Base-by-base conservation (phyloP, 2,888 invertebrate species). In the Meganola albula region DNA sequence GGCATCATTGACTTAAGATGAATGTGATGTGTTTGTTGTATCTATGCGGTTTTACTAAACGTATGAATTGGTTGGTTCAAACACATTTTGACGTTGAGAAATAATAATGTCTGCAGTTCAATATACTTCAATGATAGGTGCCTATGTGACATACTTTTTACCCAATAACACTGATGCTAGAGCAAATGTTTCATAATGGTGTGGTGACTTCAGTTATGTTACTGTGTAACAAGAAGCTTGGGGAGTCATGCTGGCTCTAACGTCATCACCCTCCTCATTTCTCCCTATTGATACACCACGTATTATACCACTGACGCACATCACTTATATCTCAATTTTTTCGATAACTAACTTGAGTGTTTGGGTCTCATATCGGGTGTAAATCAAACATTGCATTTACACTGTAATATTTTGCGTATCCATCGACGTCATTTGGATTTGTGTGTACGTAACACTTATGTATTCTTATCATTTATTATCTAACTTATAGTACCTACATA, bases 291-390 rank as follows among this genome's bases (percentile, higher is more conserved):
- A n/a, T n/a, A n/a, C 43, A 41, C 47, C 49, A 51, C 58, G 63
- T 64, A 67, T 66, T 66, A 67, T 63, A 46, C 42, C 41, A 34
- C 53, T 77, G 78, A 78, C 78, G 78, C 77, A 76, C 65, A 46
- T 37, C 51, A 48, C 44, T 60, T 59, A 60, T 58, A 56, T 47
- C 49, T 52, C 54, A 58, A 48, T 61, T 58, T 60, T 53, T 55
- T 45, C 50, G 57, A 58, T 62, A 61, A 60, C 53, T 44, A 49
- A 41, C 37, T 53, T 25, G 40, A 53, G 46, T 49, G 44, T 23
- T 26, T 37, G 41, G 45, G 53, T 53, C 46, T 40, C 37, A 35
- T 55, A 48, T 52, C 46, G 34, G 36, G 31, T 20, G 24, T 31
- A 24, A 37, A 34, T 35, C 28, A 37, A 37, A 40, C 39, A 44